Evolutionary conservation across 2,113 vertebrate genomes (phyloP), one percentile per base, ranked within the genome.

Genomic region (Eretmochelys imbricata): DNA sequence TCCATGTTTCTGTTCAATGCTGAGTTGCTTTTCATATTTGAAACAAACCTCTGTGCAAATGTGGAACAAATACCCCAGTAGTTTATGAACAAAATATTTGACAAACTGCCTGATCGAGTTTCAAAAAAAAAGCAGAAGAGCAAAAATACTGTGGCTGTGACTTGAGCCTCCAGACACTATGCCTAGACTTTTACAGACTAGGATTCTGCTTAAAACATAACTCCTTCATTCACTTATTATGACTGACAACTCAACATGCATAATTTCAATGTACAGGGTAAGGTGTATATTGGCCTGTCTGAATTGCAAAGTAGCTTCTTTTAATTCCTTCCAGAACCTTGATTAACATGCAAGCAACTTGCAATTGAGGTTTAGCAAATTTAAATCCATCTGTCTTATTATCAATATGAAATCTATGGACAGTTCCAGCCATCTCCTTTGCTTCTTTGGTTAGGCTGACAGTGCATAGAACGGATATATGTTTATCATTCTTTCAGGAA

Each of bases 41-140:
- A 59, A 88, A 50, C 6, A 75, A 2, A 35, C n/a, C 9, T 24
- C 3, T 84, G 69, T 72, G 22, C 4, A 59, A 85, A 27, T 11
- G 35, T 0, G 1, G 42, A 49, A 62, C 48, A 46, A 79, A 53
- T 75, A 72, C 13, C 31, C 24, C 25, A 14, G 42, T 4, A 1
- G 0, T 1, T 84, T 22, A 62, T 12, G 3, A 72, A 80, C 38
- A 48, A n/a, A 2, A 0, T 12, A 88, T 87, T 29, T 27, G 9
- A 55, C 69, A 90, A 86, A 79, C 1, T 65, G 82, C 13, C 27
- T 82, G 51, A 20, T 25, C 31, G 19, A 2, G 1, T 82, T 53
- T 54, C 20, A 54, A 59, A 92, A 92, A 76, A 10, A 10, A 2
- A 1, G 4, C 87, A 91, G 54, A 80, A 75, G 6, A 2, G 29